A percentile compares a stretch with the other conserved stretches of the same genome.
phyloP scores from a whole-genome alignment of 2,888 invertebrate genomes.

The Epirrita christyi region DNA sequence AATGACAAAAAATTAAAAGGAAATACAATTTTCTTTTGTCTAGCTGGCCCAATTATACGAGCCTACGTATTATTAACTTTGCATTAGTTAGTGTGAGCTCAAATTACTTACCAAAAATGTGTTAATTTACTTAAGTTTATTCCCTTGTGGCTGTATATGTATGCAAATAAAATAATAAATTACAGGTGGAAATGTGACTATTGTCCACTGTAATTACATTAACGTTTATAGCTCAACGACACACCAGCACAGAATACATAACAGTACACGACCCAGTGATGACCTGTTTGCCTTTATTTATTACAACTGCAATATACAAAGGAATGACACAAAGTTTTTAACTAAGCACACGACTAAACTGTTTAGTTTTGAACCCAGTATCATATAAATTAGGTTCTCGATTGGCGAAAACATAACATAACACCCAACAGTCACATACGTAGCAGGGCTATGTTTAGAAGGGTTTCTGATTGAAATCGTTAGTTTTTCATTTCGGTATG shows the following conservation, averaged over 20 bases:
- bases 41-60: no score
- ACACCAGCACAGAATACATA: background rate
- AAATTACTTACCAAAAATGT: conserved; percentile 1
- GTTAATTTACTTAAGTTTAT: conserved; percentile 2
- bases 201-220: conserved; percentile 16
- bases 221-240: conserved; percentile 16
- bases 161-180: background rate
- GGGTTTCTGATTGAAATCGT: no score
- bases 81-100: background rate
- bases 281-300: conserved; percentile 21
- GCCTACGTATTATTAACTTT: no score
- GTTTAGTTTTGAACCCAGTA: background rate
- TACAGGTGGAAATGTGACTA: conserved; percentile 1
- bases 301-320: conserved; percentile 21
- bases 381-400: no score
- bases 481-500: no score
- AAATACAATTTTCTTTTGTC: no score
- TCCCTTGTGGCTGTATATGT: background rate
- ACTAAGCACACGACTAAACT: conserved; percentile 2
- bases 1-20: no score
- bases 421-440: no score
- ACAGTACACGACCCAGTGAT: background rate
- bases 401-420: no score
- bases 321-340: conserved; percentile 8
- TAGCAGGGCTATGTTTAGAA: no score